A percentile compares a stretch with the other conserved stretches of the same genome.
These are phyloP conservation scores for Telenomus remus DNA, from an alignment of 1,140 invertebrate genomes.

Conservation along the genomic window DNA sequence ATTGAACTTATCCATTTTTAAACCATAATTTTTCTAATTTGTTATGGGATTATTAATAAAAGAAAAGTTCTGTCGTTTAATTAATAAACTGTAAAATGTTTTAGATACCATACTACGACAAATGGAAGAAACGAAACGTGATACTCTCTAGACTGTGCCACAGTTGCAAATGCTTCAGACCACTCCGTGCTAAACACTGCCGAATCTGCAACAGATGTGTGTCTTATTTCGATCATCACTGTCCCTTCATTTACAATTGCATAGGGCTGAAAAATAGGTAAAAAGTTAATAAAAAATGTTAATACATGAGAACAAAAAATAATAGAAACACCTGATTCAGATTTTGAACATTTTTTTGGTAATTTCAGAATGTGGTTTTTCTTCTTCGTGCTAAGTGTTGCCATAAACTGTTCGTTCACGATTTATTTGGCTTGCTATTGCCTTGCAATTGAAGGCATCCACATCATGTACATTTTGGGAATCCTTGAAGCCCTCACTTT, in stretches of 20 bases:
- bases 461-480: constrained; percentile 86
- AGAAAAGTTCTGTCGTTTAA: too few relatives aligned
- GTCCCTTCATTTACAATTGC: constrained; percentile 96
- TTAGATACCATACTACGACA: constrained; percentile 89
- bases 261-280: constrained; percentile 87
- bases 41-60: too few relatives aligned
- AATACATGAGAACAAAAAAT: background rate
- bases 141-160: constrained; percentile 91
- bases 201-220: constrained; percentile 94
- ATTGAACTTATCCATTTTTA: too few relatives aligned
- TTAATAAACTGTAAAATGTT: too few relatives aligned
- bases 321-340: background rate
- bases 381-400: constrained; percentile 88
- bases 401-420: constrained; percentile 89
- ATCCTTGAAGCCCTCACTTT: constrained; percentile 88
- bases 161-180: constrained; percentile 90
- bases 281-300: too few relatives aligned
- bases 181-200: constrained; percentile 92
- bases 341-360: constrained; percentile 15
- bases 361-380: constrained; percentile 90
- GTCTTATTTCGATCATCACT: constrained; percentile 95
- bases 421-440: constrained; percentile 93
- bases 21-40: too few relatives aligned
- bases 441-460: constrained; percentile 89
- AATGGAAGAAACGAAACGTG: constrained; percentile 90